Base-by-base conservation (phyloP, 2,797 vertebrate species). In the Dermochelys coriacea region DNA sequence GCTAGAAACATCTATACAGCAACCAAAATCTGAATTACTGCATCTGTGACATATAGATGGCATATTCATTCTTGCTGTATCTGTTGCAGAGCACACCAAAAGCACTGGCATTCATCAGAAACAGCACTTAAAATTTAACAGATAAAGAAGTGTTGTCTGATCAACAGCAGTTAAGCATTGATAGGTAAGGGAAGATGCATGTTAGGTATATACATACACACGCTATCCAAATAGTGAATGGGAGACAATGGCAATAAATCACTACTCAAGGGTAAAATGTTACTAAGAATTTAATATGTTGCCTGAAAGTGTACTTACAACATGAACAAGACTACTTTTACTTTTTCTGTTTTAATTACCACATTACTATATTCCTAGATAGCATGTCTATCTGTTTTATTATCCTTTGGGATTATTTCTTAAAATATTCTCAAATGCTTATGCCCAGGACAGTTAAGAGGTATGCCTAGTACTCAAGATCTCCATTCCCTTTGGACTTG, bases 91-190 rank as follows among this genome's bases (percentile, higher is more conserved):
- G 85, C 82, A 74, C 37, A 59, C 84, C 61, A 87, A 88, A 89
- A 97, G 95, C 92, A 92, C 89, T 94, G 89, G 93, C 79, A 95
- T 96, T 96, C 68, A 83, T 97, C 87, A 96, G 91, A 95, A 97
- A 96, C 86, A 97, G 95, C 87, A 96, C 94, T 93, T 96, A 95
- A 95, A 94, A 89, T 94, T 90, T 91, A 93, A 93, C 94, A 96
- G 89, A 97, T 95, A 96, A 97, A 97, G 96, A 97, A 52, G 74
- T 94, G 89, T 88, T 88, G 86, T 96, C 94, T 95, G 88, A 98
- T 95, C 94, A 97, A 94, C 94, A 93, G 85, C 95, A 96, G 91
- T 83, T 95, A 97, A 96, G 85, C 87, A 94, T 88, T 93, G 71
- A 93, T 85, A 97, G 93, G 50, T 79, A 95, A 87, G 81, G 90